Base-by-base conservation (phyloP, 2,888 invertebrate genomes). In the Branchellion lobata region DNA sequence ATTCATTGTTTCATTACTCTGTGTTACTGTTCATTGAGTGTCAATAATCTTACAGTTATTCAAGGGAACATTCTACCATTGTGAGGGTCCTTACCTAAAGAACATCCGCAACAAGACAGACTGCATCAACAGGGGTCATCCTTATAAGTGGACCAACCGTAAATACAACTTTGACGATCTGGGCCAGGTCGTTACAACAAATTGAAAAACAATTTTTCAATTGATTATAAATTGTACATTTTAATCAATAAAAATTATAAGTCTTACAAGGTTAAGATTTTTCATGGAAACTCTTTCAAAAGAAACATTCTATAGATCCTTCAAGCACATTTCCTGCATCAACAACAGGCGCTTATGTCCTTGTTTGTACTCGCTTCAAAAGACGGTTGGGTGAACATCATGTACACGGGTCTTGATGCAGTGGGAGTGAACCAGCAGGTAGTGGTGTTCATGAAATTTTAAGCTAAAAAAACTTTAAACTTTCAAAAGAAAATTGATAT, bases 151-250 rank as follows among this genome's bases (percentile, higher is more conserved):
- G 99, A 92, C 94, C 40, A 99, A 99, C 88, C 92, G 96, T 84
- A 97, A 99, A 88, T 99, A 99, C 88, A 99, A 99, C 89, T 99
- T 99, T 87, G 99, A 99, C 87, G 96, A 99, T 89, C 91, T 99
- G 57, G 98, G 99, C 75, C 84, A 89, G 88, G 99, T 89, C 14
- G 21, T 5, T 57, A 40, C 40, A n/a, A n/a, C n/a, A n/a, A n/a
- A n/a, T n/a, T n/a, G n/a, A n/a, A n/a, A n/a, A n/a, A n/a, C n/a
- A n/a, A n/a, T n/a, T n/a, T n/a, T n/a, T n/a, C n/a, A n/a, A n/a
- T n/a, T n/a, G n/a, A n/a, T n/a, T n/a, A n/a, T n/a, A n/a, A n/a
- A n/a, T n/a, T n/a, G n/a, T n/a, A n/a, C n/a, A n/a, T n/a, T n/a
- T n/a, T n/a, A n/a, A n/a, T n/a, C n/a, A n/a, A n/a, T n/a, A n/a